These are phyloP conservation scores for Ochropleura leucogaster DNA, from an alignment of 2,888 invertebrate genomes.

Conservation along the genomic window DNA sequence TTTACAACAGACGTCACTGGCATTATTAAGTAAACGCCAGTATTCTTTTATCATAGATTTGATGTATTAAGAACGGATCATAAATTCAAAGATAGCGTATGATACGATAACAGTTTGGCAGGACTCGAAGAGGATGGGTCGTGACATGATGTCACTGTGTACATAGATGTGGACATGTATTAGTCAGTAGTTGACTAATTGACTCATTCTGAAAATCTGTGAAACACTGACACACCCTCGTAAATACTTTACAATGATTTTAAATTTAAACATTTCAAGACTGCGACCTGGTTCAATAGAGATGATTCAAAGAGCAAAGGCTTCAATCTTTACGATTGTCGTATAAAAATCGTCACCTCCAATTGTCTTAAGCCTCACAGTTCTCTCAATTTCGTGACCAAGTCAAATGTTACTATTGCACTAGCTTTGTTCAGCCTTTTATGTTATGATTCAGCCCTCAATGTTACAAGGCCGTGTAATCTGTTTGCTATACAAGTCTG, in stretches of 20 bases:
- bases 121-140: slow-evolving; percentile 75
- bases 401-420: slow-evolving; percentile 8
- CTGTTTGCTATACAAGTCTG: slow-evolving; percentile 66
- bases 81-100: slow-evolving; percentile 75
- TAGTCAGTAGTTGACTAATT: slow-evolving; percentile 78
- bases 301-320: slow-evolving; percentile 21
- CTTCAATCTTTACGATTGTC: neutral
- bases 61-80: slow-evolving; percentile 72
- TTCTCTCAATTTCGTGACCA: slow-evolving; percentile 26
- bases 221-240: slow-evolving; percentile 76
- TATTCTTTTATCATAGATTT: slow-evolving; percentile 75
- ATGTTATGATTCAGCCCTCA: slow-evolving; percentile 57
- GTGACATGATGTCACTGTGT: slow-evolving; percentile 80
- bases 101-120: slow-evolving; percentile 79
- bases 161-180: slow-evolving; percentile 50
- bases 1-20: slow-evolving; percentile 81
- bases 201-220: slow-evolving; percentile 80
- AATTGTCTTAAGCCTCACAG: slow-evolving; percentile 12
- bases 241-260: slow-evolving; percentile 62
- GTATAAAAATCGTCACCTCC: slow-evolving; percentile 24
- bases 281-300: slow-evolving; percentile 15
- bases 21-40: slow-evolving; percentile 79
- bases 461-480: slow-evolving; percentile 62
- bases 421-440: slow-evolving; percentile 43
- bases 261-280: slow-evolving; percentile 49